phyloP scores from a whole-genome alignment of 2,888 invertebrate genomes.

The Euproctis similis region DNA sequence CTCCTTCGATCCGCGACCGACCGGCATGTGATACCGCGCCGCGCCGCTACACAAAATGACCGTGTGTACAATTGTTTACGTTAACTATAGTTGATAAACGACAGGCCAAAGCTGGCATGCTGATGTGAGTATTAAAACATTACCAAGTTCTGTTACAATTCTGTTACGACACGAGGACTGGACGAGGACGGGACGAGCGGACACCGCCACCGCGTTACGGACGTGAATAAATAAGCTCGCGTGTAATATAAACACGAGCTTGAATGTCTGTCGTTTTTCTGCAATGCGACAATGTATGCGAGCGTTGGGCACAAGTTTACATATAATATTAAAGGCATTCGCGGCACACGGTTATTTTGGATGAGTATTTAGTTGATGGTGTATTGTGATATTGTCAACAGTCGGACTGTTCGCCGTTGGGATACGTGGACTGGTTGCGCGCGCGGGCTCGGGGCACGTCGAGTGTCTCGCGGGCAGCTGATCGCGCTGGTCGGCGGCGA shows the following conservation, averaged over 20 bases:
- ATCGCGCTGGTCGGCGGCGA: conserved; percentile 37
- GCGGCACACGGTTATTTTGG: conserved; percentile 23
- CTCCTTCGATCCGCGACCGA: conserved; percentile 46
- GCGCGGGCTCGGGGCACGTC: conserved; percentile 27
- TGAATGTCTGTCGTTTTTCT: conserved; percentile 38
- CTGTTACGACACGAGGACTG: too few species aligned
- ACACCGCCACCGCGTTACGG: conserved; percentile 15
- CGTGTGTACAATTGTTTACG: conserved; percentile 66
- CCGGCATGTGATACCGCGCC: conserved; percentile 57
- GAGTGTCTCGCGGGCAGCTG: conserved; percentile 30
- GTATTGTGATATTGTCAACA: conserved; percentile 56
- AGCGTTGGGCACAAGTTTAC: conserved; percentile 31
- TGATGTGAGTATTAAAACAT: conserved; percentile 69
- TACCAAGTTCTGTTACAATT: conserved; percentile 16
- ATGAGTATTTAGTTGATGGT: conserved; percentile 20
- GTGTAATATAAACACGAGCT: conserved; percentile 23
- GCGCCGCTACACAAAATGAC: conserved; percentile 52
- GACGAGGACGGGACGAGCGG: conserved; percentile 12
- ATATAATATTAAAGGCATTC: conserved; percentile 38
- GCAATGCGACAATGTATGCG: conserved; percentile 65
- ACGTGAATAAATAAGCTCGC: conserved; percentile 27
- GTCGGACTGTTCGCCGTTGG: conserved; percentile 63
- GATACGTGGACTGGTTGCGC: conserved; percentile 55
- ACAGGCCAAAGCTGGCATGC: conserved; percentile 70
- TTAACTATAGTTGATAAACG: conserved; percentile 68